Conservation (phyloP, 2,797 vertebrate species). For the Molossus alvarezi region DNA sequence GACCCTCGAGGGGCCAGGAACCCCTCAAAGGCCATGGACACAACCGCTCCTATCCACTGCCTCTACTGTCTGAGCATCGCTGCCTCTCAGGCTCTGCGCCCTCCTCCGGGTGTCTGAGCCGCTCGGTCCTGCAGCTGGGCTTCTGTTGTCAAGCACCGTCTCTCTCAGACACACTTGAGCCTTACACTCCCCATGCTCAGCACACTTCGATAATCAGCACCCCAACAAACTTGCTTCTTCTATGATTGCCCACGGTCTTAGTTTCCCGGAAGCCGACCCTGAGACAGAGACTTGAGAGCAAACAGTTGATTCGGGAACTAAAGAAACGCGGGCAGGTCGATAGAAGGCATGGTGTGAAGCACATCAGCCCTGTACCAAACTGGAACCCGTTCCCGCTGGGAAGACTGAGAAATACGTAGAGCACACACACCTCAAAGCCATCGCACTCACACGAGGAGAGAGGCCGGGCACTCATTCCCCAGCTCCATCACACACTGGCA, state of each 20-base stretch:
- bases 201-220: too few relatives aligned
- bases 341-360: neutral
- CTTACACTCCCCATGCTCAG: too few relatives aligned
- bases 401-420: neutral
- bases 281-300: neutral
- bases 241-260: neutral
- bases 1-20: too few relatives aligned
- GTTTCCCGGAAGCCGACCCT: neutral
- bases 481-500: neutral
- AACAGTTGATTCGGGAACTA: neutral
- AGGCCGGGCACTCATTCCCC: neutral
- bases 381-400: neutral
- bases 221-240: neutral
- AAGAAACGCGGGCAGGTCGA: neutral
- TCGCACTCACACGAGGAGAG: fast-evolving
- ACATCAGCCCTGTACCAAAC: neutral
- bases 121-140: too few relatives aligned
- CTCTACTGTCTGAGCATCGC: too few relatives aligned
- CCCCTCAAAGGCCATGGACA: neutral
- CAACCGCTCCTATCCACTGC: fast-evolving
- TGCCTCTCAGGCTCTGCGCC: too few relatives aligned
- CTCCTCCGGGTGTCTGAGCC: neutral
- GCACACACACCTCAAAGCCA: neutral
- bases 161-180: neutral
- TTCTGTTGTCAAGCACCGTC: neutral